Base-by-base conservation (phyloP, 2,113 vertebrate genomes). In the Polypterus senegalus region DNA sequence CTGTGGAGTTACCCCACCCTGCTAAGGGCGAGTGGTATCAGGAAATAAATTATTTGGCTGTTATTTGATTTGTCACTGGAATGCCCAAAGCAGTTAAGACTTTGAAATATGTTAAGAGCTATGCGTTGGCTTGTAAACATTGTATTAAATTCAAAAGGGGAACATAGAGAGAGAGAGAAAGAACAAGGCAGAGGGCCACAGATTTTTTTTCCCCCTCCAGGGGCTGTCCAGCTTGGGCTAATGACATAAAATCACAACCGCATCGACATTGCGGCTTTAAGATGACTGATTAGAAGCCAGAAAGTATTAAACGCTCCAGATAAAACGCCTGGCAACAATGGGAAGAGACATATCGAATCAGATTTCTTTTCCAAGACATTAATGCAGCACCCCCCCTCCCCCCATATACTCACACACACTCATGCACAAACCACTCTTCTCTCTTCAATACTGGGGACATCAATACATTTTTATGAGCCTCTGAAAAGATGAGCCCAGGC, bases 61-160 rank as follows among this genome's bases (percentile, higher is more conserved):
- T 90, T 87, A 93, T 89, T 91, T 83, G 84, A 91, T 90, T 91
- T 92, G 86, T 90, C 87, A 88, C 83, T 79, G 83, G 86, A 82
- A 84, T 83, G 85, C 88, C 86, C 72, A 74, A 70, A 84, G 87
- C 74, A 74, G 82, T 84, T 86, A 86, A 83, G 78, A 82, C 76
- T 79, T 76, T 91, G 88, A 91, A 88, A 89, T 90, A 89, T 89
- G 86, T 86, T 86, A 80, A 77, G 73, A 72, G 76, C 70, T 76
- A 76, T 76, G 64, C 63, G 51, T 53, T 55, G 66, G 70, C 74
- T 74, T 78, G 73, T 77, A 76, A 75, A 79, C 65, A 73, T 73
- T 70, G 72, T 67, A 76, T 75, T 75, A 73, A 71, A 74, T 57
- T 65, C 68, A 66, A 61, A 56, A 58, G 70, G 67, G 69, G 70